These are phyloP conservation scores for Stegostoma tigrinum DNA, from an alignment of 2,113 vertebrate species.

Conservation along the genomic window DNA sequence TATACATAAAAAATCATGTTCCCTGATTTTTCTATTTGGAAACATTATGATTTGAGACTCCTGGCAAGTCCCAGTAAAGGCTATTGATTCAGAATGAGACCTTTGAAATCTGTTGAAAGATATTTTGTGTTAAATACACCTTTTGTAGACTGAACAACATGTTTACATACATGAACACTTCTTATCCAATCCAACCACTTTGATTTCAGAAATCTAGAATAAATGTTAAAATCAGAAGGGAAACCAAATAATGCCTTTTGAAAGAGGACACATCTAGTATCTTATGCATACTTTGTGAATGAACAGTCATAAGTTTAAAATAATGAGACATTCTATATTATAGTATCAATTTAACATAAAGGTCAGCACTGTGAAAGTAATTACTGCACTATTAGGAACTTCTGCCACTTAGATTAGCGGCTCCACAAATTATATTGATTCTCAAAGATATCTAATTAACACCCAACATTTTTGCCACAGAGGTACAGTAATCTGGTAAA, in stretches of 20 bases:
- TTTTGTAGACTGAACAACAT: background rate
- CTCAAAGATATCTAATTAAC: background rate
- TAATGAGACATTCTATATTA: background rate
- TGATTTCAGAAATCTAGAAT: background rate
- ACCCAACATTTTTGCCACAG: background rate
- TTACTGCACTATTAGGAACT: background rate
- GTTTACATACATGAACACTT: background rate
- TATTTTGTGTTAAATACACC: constrained; percentile 18
- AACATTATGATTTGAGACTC: background rate
- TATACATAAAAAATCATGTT: background rate
- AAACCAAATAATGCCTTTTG: background rate
- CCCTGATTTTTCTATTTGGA: background rate
- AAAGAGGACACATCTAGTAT: background rate
- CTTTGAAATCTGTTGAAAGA: background rate
- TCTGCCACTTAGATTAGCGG: constrained; percentile 4
- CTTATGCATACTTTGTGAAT: background rate
- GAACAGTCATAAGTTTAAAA: background rate
- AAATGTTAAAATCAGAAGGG: background rate
- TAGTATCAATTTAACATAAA: background rate
- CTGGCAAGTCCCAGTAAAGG: background rate
- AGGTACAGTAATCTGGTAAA: background rate
- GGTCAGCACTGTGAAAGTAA: background rate
- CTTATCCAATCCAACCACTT: background rate
- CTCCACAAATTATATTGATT: background rate
- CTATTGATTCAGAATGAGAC: background rate